Percentiles rank a stretch among this genome's conserved stretches.
These are phyloP conservation scores for Penaeus indicus DNA, from an alignment of 1,140 invertebrate genomes.

Conservation along the genomic window DNA sequence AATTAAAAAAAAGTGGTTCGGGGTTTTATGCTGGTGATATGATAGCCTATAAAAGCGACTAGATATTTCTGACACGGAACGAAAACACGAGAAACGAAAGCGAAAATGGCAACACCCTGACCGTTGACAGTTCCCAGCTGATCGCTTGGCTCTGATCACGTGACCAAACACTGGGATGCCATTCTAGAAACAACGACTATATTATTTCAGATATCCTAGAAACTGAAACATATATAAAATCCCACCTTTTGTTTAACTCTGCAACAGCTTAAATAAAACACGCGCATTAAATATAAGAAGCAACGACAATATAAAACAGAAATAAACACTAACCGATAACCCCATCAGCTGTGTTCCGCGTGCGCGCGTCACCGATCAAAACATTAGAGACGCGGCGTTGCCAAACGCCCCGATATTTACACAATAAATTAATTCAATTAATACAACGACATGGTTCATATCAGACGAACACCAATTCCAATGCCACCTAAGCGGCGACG, in stretches of 20 bases:
- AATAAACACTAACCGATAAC: not conserved
- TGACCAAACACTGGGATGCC: conserved; percentile 43
- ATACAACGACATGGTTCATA: too few species aligned
- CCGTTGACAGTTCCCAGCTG: conserved; percentile 61
- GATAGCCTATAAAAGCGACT: too few species aligned
- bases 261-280: not conserved
- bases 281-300: not conserved
- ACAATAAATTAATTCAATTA: too few species aligned
- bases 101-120: not conserved
- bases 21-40: too few species aligned
- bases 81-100: not conserved
- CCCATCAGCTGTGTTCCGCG: not conserved
- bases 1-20: too few species aligned
- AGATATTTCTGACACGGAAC: too few species aligned
- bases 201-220: too few species aligned
- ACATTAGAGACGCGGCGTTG: not conserved
- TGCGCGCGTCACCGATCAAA: conserved; percentile 36
- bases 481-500: not conserved
- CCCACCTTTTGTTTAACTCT: not conserved
- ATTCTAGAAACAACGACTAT: too few species aligned
- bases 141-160: conserved; percentile 51
- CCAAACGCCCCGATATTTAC: too few species aligned
- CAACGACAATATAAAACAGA: not conserved
- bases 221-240: not conserved
- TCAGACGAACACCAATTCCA: not conserved